A percentile compares a stretch with the other conserved stretches of the same genome.
Conservation (phyloP, 1,140 invertebrate genomes). For the Drosophila takahashii region DNA sequence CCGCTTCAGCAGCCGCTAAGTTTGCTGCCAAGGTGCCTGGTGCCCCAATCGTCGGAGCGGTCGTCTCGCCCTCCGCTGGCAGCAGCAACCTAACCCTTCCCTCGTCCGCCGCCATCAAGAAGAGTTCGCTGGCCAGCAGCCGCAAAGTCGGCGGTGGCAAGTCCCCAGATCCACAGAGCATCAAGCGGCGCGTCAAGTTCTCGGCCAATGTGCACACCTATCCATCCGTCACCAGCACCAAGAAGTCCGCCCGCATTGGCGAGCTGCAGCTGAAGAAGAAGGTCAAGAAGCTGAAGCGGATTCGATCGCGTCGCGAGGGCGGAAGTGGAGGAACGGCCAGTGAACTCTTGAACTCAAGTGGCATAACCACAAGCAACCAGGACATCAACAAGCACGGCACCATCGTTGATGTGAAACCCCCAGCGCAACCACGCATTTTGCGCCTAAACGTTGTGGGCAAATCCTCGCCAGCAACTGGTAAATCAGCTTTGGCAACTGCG, state of each 20-base stretch:
- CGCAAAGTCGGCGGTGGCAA: slow-evolving; percentile 46
- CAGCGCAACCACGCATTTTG: slow-evolving; percentile 10
- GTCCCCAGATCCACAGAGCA: slow-evolving; percentile 5
- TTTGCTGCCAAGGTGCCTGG: slow-evolving; percentile 32
- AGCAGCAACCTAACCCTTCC: background rate
- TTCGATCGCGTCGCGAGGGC: slow-evolving; percentile 25
- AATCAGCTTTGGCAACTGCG: slow-evolving; percentile 6
- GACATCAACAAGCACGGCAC: slow-evolving; percentile 18
- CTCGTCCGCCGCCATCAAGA: slow-evolving; percentile 17
- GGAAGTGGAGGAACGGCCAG: slow-evolving; percentile 11
- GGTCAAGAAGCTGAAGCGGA: slow-evolving; percentile 56
- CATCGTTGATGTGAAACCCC: slow-evolving; percentile 20
- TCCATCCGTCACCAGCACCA: slow-evolving; percentile 20
- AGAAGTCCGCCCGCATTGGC: slow-evolving; percentile 50
- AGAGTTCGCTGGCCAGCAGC: slow-evolving; percentile 44
- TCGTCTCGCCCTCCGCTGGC: background rate
- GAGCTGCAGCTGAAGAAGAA: slow-evolving; percentile 52
- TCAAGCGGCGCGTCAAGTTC: slow-evolving; percentile 62
- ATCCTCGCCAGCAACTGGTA: slow-evolving; percentile 21
- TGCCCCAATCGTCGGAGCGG: background rate
- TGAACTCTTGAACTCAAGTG: background rate
- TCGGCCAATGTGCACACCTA: slow-evolving; percentile 56
- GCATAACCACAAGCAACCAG: background rate
- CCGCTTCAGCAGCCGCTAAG: slow-evolving; percentile 3
- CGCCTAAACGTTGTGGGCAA: slow-evolving; percentile 37